Conservation (phyloP, 2,888 invertebrate species). For the Drosophila mayaguana region DNA sequence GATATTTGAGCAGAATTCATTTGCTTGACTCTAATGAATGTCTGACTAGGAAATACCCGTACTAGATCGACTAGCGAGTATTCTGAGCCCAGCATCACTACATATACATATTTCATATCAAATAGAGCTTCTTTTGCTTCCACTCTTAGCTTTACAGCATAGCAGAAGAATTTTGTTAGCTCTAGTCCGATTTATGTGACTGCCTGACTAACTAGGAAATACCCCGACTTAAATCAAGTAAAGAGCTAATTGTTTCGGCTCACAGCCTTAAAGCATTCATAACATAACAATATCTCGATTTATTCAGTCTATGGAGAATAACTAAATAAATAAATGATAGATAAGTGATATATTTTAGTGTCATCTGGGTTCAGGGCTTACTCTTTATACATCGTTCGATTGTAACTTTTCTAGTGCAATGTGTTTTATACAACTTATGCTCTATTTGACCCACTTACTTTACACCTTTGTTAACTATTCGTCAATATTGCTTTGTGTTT, state of each 20-base stretch:
- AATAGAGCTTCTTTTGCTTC: too few species aligned
- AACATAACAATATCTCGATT: too few species aligned
- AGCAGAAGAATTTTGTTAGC: too few species aligned
- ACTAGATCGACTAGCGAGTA: too few species aligned
- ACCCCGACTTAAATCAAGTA: background rate
- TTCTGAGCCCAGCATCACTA: too few species aligned
- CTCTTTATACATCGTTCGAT: background rate
- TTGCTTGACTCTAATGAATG: background rate
- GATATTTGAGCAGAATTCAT: too few species aligned
- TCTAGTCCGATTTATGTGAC: background rate
- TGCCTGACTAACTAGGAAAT: background rate
- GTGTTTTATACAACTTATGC: slow-evolving; percentile 16
- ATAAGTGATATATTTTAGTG: background rate
- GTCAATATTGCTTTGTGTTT: slow-evolving; percentile 27
- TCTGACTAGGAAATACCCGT: background rate
- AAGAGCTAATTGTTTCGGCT: too few species aligned
- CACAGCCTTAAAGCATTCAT: too few species aligned
- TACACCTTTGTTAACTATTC: background rate
- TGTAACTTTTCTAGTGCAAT: slow-evolving; percentile 36
- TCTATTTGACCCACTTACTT: slow-evolving; percentile 4
- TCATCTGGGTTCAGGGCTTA: slow-evolving; percentile 1
- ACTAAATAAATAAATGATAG: too few species aligned
- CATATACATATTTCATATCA: too few species aligned
- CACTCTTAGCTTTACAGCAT: too few species aligned
- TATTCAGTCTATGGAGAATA: too few species aligned